These are phyloP conservation scores for Megaptera novaeangliae DNA, from an alignment of 2,113 vertebrate genomes.

Conservation along the genomic window DNA sequence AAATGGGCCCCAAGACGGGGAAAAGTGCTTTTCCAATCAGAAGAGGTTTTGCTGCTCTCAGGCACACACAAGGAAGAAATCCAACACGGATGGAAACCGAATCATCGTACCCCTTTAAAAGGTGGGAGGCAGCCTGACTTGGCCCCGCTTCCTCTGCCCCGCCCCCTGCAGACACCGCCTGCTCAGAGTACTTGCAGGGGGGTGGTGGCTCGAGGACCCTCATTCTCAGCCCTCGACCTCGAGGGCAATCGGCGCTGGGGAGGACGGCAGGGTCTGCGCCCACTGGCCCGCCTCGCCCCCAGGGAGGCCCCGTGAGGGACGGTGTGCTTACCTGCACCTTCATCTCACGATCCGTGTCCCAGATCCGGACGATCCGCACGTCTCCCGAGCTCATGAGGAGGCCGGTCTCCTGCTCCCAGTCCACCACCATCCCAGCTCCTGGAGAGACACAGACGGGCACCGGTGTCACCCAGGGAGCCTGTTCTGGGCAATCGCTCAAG, in stretches of 20 bases:
- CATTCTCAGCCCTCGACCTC: background rate
- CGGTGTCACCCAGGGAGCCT: fast-evolving
- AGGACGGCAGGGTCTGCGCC: fast-evolving
- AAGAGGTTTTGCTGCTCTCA: fast-evolving
- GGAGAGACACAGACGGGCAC: background rate
- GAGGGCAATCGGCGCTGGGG: background rate
- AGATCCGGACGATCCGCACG: conserved; percentile 94
- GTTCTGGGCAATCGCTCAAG: background rate
- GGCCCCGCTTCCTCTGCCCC: background rate
- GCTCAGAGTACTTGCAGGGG: background rate
- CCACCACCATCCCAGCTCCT: conserved; percentile 98
- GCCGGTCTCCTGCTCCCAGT: conserved; percentile 98
- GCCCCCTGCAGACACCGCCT: background rate
- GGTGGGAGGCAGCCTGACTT: background rate
- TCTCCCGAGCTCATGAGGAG: conserved; percentile 98
- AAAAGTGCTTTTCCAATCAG: background rate
- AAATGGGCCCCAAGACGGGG: background rate
- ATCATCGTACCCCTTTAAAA: fast-evolving
- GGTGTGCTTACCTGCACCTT: conserved; percentile 91
- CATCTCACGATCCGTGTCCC: conserved; percentile 97
- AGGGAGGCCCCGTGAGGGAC: fast-evolving
- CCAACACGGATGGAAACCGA: fast-evolving
- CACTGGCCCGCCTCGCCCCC: background rate
- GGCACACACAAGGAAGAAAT: fast-evolving
- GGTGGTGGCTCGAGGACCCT: too few relatives aligned